A percentile compares a stretch with the other conserved stretches of the same genome.
These are phyloP conservation scores for Drosophila buzzatii DNA, from an alignment of 2,888 invertebrate genomes.

Conservation along the genomic window DNA sequence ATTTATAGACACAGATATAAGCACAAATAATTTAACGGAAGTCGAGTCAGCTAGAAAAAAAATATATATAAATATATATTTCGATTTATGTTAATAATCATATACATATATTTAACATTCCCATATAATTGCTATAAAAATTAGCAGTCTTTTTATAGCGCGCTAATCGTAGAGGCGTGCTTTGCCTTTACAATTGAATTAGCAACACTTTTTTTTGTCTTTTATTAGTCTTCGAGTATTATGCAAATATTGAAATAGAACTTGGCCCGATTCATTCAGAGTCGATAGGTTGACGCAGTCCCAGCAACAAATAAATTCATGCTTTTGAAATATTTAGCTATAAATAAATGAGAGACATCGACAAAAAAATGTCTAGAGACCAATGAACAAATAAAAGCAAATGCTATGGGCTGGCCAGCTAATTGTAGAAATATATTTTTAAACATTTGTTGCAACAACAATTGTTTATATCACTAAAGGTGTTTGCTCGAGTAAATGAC, in stretches of 20 bases:
- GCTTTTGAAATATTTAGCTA: conserved; percentile 42
- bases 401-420: conserved; percentile 2
- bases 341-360: conserved; percentile 43
- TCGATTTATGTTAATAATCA: not conserved
- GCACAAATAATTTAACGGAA: not conserved
- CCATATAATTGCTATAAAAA: conserved; percentile 14
- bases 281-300: conserved; percentile 14
- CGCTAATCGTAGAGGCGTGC: conserved; percentile 33
- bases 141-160: conserved; percentile 40
- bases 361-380: not conserved
- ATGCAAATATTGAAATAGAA: conserved; percentile 17
- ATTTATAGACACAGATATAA: not conserved
- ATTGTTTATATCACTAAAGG: conserved; percentile 5
- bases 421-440: conserved; percentile 28
- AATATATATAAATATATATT: not conserved
- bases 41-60: not conserved
- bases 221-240: not conserved
- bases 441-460: conserved; percentile 4
- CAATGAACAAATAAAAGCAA: conserved; percentile 13
- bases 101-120: not conserved
- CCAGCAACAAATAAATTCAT: conserved; percentile 12
- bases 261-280: conserved; percentile 27
- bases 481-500: not conserved
- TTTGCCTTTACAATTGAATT: conserved; percentile 48
- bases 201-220: conserved; percentile 31